Evolutionary conservation across 2,888 invertebrate species (phyloP).

Genomic region (Phytoseiulus persimilis): DNA sequence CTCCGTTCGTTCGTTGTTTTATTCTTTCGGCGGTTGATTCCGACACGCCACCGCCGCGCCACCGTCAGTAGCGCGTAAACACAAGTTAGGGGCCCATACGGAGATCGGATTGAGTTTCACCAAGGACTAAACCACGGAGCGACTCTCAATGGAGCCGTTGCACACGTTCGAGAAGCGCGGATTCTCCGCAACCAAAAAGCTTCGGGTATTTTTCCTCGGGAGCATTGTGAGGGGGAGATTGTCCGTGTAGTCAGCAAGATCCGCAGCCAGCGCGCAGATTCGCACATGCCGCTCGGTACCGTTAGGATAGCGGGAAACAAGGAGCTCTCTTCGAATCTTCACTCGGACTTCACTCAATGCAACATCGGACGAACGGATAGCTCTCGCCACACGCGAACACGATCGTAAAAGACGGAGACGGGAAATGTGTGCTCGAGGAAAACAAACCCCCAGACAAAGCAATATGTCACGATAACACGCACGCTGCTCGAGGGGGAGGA

Average conservation of each 20-base stretch:
- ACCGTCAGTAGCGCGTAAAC: neutral
- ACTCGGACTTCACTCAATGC: too few relatives aligned
- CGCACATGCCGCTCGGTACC: too few relatives aligned
- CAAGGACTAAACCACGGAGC: neutral
- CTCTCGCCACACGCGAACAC: too few relatives aligned
- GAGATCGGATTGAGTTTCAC: neutral
- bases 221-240: too few relatives aligned
- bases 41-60: neutral
- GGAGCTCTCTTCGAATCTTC: too few relatives aligned
- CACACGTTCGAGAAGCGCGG: neutral
- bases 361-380: too few relatives aligned
- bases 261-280: too few relatives aligned
- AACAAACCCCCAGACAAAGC: neutral
- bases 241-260: too few relatives aligned
- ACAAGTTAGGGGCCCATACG: neutral
- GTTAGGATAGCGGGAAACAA: too few relatives aligned
- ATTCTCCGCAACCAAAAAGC: neutral
- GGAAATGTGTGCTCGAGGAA: neutral
- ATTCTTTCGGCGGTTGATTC: neutral
- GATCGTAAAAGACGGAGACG: too few relatives aligned
- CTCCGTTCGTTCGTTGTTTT: neutral
- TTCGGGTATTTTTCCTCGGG: neutral
- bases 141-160: neutral
- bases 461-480: neutral
- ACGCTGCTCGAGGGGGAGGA: neutral